Conservation (phyloP, 2,113 vertebrate genomes). For the Spea multiplicata region DNA sequence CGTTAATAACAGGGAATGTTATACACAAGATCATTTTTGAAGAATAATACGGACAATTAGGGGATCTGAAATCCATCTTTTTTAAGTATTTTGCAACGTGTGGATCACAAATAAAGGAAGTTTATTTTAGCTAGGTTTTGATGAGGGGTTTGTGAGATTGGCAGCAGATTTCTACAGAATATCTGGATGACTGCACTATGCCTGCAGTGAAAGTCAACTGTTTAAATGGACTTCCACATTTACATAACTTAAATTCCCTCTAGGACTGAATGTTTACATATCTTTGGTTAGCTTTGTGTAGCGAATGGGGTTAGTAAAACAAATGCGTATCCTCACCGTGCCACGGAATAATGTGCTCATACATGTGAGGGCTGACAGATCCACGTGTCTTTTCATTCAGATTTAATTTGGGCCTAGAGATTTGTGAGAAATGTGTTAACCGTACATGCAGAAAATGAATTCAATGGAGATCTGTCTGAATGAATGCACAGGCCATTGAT, state of each 20-base stretch:
- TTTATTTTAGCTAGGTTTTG: conserved; percentile 44
- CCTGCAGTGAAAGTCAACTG: conserved; percentile 48
- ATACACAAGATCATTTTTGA: conserved; percentile 48
- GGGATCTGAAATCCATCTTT: conserved; percentile 46
- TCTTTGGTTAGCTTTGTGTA: conserved; percentile 39
- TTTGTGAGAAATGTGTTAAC: conserved; percentile 2
- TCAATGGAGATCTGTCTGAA: conserved; percentile 13
- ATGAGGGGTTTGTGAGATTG: conserved; percentile 43
- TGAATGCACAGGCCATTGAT: background rate
- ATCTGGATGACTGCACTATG: conserved; percentile 52
- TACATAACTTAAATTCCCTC: conserved; percentile 48
- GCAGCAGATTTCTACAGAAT: conserved; percentile 30
- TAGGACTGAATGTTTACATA: conserved; percentile 46
- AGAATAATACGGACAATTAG: conserved; percentile 45
- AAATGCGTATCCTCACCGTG: conserved; percentile 28
- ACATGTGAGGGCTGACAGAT: conserved; percentile 4
- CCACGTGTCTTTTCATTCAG: conserved; percentile 6
- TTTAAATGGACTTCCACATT: conserved; percentile 48
- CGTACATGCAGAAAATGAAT: conserved; percentile 14
- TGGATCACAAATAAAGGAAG: conserved; percentile 26
- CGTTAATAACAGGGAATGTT: conserved; percentile 50
- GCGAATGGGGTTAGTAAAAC: conserved; percentile 38
- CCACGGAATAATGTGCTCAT: conserved; percentile 19
- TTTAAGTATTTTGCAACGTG: conserved; percentile 40
- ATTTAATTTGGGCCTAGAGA: conserved; percentile 31